Evolutionary conservation across 2,888 invertebrate species (phyloP).

Genomic region (Drosophila antonietae): DNA sequence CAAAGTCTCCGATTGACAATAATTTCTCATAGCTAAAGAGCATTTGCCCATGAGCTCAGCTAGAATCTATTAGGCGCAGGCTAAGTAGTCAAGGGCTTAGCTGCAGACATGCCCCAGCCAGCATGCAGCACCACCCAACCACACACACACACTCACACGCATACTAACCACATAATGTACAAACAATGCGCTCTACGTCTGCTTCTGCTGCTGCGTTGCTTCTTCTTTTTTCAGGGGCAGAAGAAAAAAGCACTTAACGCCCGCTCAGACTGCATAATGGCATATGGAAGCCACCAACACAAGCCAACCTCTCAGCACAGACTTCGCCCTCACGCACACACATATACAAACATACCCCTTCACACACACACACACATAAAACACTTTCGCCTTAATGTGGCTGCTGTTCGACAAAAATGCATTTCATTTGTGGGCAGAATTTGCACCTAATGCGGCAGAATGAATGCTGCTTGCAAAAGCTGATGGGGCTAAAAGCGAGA

Average conservation of each 20-base stretch:
- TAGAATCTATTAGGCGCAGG: conserved; percentile 21
- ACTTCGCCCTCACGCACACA: neutral
- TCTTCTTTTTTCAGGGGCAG: conserved; percentile 42
- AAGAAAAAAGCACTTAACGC: conserved; percentile 68
- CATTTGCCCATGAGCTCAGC: neutral
- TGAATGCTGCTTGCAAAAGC: conserved; percentile 30
- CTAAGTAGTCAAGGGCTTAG: conserved; percentile 19
- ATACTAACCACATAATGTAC: conserved; percentile 25
- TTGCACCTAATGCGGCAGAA: conserved; percentile 68
- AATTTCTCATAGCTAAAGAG: neutral
- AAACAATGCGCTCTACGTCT: conserved; percentile 53
- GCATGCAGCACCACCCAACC: neutral
- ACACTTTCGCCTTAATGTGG: conserved; percentile 64
- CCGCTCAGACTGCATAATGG: conserved; percentile 51
- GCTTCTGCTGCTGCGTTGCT: conserved; percentile 4
- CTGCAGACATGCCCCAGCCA: conserved; percentile 11
- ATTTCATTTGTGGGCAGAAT: conserved; percentile 62
- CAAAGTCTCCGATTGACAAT: neutral
- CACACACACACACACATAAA: conserved; percentile 10
- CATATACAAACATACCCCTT: neutral
- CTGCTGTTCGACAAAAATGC: conserved; percentile 66
- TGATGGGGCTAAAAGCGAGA: conserved; percentile 35
- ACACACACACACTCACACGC: neutral
- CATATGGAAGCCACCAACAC: conserved; percentile 15
- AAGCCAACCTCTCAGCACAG: conserved; percentile 2